Evolutionary conservation across 1,140 invertebrate species (phyloP).

Genomic region (Cotesia typhae): DNA sequence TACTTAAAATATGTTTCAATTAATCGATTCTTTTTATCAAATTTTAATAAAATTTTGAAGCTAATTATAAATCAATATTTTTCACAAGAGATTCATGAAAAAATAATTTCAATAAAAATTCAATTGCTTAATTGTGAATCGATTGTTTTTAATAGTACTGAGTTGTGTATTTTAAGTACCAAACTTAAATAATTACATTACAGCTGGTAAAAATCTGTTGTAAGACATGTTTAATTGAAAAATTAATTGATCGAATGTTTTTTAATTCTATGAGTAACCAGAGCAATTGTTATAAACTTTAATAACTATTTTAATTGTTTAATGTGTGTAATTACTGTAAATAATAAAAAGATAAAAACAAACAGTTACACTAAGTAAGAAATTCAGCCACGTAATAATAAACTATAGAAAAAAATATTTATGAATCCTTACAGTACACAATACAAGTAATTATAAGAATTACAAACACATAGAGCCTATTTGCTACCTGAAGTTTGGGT

Average conservation of each 20-base stretch:
- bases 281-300: slow-evolving; percentile 13
- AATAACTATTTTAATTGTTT: slow-evolving; percentile 21
- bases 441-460: slow-evolving; percentile 50
- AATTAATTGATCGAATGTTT: no score
- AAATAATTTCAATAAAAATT: no score
- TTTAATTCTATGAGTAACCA: not conserved
- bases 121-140: no score
- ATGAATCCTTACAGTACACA: slow-evolving; percentile 56
- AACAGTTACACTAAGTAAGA: slow-evolving; percentile 58
- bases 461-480: slow-evolving; percentile 60
- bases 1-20: slow-evolving; percentile 57
- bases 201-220: no score
- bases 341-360: slow-evolving; percentile 61
- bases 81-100: slow-evolving; percentile 45
- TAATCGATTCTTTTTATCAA: slow-evolving; percentile 39
- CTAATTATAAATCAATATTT: slow-evolving; percentile 55
- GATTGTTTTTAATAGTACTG: no score
- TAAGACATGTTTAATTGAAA: no score
- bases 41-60: slow-evolving; percentile 43
- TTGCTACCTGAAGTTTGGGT: slow-evolving; percentile 52
- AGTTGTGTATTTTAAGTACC: slow-evolving; percentile 46
- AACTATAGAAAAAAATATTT: slow-evolving; percentile 54
- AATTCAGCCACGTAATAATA: slow-evolving; percentile 49
- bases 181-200: slow-evolving; percentile 30
- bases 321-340: slow-evolving; percentile 35